A percentile compares a stretch with the other conserved stretches of the same genome.
Evolutionary conservation across 2,888 invertebrate genomes (phyloP).

Genomic region (Eilema sororculum): DNA sequence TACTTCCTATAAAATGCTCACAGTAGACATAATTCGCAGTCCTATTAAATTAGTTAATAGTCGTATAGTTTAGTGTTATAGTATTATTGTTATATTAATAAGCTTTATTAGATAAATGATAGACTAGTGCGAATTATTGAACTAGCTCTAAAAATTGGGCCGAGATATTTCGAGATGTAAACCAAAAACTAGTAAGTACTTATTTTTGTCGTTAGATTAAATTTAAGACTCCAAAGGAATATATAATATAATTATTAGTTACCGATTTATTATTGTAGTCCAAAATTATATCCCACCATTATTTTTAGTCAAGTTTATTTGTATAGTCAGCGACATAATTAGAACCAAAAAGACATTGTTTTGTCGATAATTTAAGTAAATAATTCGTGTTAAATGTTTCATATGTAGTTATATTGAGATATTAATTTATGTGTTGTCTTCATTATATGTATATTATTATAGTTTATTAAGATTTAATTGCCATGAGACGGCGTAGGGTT

Average conservation of each 20-base stretch:
- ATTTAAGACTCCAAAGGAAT: slow-evolving; percentile 4
- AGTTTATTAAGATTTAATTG: background rate
- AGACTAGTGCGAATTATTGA: slow-evolving; percentile 36
- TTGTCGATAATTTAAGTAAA: background rate
- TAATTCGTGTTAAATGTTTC: slow-evolving; percentile 1
- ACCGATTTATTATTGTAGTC: slow-evolving; percentile 48
- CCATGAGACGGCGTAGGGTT: background rate
- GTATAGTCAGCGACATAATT: slow-evolving; percentile 34
- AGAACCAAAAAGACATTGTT: background rate
- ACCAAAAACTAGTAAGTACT: background rate
- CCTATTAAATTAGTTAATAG: slow-evolving; percentile 32
- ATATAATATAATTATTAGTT: slow-evolving; percentile 32
- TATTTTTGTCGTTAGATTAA: slow-evolving; percentile 9
- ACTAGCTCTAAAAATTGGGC: slow-evolving; percentile 25
- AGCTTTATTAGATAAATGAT: slow-evolving; percentile 58
- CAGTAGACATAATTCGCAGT: slow-evolving; percentile 46
- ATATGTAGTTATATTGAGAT: slow-evolving; percentile 3
- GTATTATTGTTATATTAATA: slow-evolving; percentile 57
- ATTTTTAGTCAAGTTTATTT: slow-evolving; percentile 23
- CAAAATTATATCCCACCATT: slow-evolving; percentile 52
- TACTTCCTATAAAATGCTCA: slow-evolving; percentile 59
- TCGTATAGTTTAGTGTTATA: slow-evolving; percentile 39
- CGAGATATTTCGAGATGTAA: background rate
- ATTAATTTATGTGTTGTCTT: slow-evolving; percentile 7
- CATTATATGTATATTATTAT: background rate